Evolutionary conservation across 1,140 invertebrate genomes (phyloP).

Genomic region (Ylistrum balloti): DNA sequence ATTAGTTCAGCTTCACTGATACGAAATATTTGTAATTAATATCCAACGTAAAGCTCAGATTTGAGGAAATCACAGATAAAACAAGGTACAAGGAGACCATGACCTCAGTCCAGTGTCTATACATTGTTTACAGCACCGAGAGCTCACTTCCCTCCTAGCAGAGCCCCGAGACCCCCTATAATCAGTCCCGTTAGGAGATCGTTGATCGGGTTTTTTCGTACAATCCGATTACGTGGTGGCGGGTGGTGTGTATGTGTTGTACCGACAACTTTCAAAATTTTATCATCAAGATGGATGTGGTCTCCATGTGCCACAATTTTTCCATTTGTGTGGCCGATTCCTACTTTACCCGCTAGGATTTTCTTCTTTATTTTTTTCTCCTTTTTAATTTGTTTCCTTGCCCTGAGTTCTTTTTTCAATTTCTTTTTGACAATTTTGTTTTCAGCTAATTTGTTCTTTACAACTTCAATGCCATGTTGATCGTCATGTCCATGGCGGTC

Average conservation of each 20-base stretch:
- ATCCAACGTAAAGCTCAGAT: not conserved
- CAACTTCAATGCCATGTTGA: not conserved
- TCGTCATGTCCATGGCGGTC: not conserved
- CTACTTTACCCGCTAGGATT: not conserved
- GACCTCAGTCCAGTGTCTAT: too few relatives aligned
- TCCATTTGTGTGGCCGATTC: not conserved
- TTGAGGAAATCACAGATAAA: not conserved
- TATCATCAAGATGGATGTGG: not conserved
- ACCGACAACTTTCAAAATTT: conserved; percentile 3
- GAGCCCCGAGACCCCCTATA: not conserved
- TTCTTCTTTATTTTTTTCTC: not conserved
- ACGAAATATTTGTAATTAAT: too few relatives aligned
- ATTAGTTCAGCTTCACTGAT: too few relatives aligned
- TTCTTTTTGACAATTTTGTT: not conserved
- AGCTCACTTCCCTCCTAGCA: not conserved
- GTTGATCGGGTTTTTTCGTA: not conserved
- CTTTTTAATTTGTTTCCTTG: not conserved
- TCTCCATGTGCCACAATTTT: not conserved
- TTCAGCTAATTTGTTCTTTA: not conserved
- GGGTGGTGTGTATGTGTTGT: not conserved
- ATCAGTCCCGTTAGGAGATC: not conserved
- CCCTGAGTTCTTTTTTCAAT: not conserved
- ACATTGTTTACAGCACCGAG: too few relatives aligned
- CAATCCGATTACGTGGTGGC: not conserved
- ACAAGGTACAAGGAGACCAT: not conserved